A percentile compares a stretch with the other conserved stretches of the same genome.
Evolutionary conservation across 2,797 vertebrate species (phyloP).

Genomic region (Sebastes nivosus): DNA sequence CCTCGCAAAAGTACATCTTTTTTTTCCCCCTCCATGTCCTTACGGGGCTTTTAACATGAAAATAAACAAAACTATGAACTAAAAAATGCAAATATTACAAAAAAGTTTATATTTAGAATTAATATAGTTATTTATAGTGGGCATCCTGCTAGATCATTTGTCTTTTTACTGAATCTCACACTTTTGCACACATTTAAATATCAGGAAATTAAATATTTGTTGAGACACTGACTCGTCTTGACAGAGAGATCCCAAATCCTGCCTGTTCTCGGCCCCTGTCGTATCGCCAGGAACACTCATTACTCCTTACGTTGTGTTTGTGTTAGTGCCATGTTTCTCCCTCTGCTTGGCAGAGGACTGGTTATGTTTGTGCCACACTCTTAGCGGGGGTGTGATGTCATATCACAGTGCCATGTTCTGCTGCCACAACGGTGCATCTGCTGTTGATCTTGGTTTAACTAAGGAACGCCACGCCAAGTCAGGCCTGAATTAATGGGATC

Average conservation of each 20-base stretch:
- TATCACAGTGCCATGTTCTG: slow-evolving; percentile 67
- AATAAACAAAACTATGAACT: neutral
- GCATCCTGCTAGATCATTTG: neutral
- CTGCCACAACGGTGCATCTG: slow-evolving; percentile 67
- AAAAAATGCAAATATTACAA: neutral
- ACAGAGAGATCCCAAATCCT: slow-evolving; percentile 25
- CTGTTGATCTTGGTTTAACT: slow-evolving; percentile 63
- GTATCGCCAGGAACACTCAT: slow-evolving; percentile 43
- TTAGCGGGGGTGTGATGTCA: slow-evolving; percentile 81
- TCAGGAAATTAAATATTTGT: slow-evolving; percentile 35
- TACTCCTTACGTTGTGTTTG: slow-evolving; percentile 53
- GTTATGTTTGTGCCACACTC: slow-evolving; percentile 77
- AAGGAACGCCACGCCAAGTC: slow-evolving; percentile 23
- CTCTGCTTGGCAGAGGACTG: slow-evolving; percentile 60
- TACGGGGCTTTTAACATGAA: neutral
- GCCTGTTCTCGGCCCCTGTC: slow-evolving; percentile 5
- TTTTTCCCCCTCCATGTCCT: neutral
- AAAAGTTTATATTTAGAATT: neutral
- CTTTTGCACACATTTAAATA: slow-evolving; percentile 27
- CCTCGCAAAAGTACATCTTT: neutral
- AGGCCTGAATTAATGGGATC: slow-evolving; percentile 40
- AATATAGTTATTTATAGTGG: neutral
- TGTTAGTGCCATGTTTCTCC: slow-evolving; percentile 53
- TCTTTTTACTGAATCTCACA: slow-evolving; percentile 12
- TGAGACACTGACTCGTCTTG: slow-evolving; percentile 34